phyloP scores from a whole-genome alignment of 2,797 vertebrate genomes.

The Crax fasciolata region DNA sequence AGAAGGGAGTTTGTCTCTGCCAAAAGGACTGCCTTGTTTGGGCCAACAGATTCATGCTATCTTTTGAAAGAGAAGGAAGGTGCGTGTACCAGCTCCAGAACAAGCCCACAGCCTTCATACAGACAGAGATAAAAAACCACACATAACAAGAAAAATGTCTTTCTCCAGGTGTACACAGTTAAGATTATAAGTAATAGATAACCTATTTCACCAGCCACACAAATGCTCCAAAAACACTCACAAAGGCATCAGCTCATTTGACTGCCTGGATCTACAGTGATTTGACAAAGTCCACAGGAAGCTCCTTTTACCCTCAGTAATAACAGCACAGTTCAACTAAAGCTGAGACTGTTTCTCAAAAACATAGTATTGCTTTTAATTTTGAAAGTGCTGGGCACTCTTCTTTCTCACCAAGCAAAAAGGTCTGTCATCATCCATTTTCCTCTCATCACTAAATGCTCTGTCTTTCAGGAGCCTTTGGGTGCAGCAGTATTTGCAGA shows the following conservation, averaged over 20 bases:
- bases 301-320: neutral
- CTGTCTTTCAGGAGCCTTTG: neutral
- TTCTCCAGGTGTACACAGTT: neutral
- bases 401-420: neutral
- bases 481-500: neutral
- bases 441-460: neutral
- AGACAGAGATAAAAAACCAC: accelerated
- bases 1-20: neutral
- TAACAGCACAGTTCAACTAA: neutral
- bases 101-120: neutral
- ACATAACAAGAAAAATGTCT: neutral
- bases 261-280: neutral
- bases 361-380: neutral
- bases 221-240: neutral
- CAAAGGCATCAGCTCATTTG: neutral
- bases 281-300: neutral
- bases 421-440: neutral
- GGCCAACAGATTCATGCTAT: neutral
- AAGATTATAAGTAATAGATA: neutral
- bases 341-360: neutral
- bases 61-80: neutral
- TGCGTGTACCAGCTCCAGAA: neutral
- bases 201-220: neutral
- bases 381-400: neutral
- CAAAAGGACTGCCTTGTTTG: neutral